Base-by-base conservation (phyloP, 2,888 invertebrate species). In the Hypolimnas misippus region DNA sequence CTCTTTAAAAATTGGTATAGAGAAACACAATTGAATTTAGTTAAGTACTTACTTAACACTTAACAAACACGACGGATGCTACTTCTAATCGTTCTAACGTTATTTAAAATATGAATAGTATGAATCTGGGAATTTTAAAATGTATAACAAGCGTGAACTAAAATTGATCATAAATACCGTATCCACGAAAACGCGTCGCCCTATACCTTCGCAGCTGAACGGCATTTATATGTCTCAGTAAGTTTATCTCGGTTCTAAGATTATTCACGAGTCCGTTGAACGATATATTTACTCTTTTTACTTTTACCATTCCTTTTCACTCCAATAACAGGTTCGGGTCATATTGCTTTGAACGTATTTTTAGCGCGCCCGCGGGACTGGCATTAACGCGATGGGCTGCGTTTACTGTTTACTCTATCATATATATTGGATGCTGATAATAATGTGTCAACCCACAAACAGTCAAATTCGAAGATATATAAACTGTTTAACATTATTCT, bases 231-330 rank as follows among this genome's bases (percentile, higher is more conserved):
- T 79, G 77, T 84, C 82, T 79, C 77, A 73, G 82, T 81, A 81
- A 83, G 75, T 84, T 82, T 84, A 85, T 86, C 79, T 81, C 70
- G 73, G 75, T 73, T 76, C 74, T 75, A 77, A 78, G 77, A 85
- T 86, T 84, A 87, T 85, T 85, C 87, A 87, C 80, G 76, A 73
- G 75, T 72, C 75, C 78, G 87, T 76, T 86, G 87, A 87, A 76
- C 84, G 87, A 87, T 87, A 87, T 87, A 87, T 82, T 81, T 79
- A 79, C 75, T 75, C 76, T 74, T 74, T 74, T 71, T 70, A 73
- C 73, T 74, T 75, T 70, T 70, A 74, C 73, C 69, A 70, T 72
- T 70, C 69, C 68, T 70, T 70, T 73, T 71, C 69, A 68, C 70
- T 63, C 67, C 72, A 68, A 70, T 68, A 72, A 72, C 74, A 76